Base-by-base conservation (phyloP, 2,797 vertebrate species). In the Tragelaphus eurycerus region DNA sequence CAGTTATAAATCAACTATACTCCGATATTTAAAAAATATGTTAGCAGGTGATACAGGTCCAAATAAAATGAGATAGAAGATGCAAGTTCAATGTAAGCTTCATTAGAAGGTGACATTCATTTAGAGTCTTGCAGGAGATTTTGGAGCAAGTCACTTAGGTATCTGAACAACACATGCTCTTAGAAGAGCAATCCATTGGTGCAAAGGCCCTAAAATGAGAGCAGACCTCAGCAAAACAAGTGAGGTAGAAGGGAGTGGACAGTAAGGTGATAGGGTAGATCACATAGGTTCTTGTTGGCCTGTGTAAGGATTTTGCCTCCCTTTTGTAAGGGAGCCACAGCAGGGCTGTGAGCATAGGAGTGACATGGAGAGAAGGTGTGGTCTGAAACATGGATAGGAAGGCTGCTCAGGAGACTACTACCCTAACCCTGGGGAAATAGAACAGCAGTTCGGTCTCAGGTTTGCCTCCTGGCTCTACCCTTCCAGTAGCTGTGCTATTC, bases 41-140 rank as follows among this genome's bases (percentile, higher is more conserved):
- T 46, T 43, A 74, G 71, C 23, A 46, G 23, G 38, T 43, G 71
- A 43, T 25, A 74, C 23, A 74, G 23, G 38, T 74, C 38, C 21
- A 74, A 74, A 43, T 43, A 43, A 74, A 74, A 25, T 15, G 71
- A 34, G 7, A n/a, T 34, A 31, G 62, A 86, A 55, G 85, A 34
- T 12, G 14, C 7, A 21, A 50, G 34, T 6, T 89, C 60, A 60
- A 7, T 16, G 38, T 3, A 31, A 14, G 43, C 54, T n/a, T 62
- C 46, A 29, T 2, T 31, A 89, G n/a, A 90, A 74, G 8, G 29
- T 43, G 74, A 60, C 3, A 54, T 67, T 78, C 50, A 48, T 31
- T 89, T 50, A 86, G 27, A 88, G 81, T 83, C 67, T 38, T 76
- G 12, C 13, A 29, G 46, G 46, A 86, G 92, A 60, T 85, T 62